These are phyloP conservation scores for Trematomus bernacchii DNA, from an alignment of 2,797 vertebrate species.

Conservation along the genomic window DNA sequence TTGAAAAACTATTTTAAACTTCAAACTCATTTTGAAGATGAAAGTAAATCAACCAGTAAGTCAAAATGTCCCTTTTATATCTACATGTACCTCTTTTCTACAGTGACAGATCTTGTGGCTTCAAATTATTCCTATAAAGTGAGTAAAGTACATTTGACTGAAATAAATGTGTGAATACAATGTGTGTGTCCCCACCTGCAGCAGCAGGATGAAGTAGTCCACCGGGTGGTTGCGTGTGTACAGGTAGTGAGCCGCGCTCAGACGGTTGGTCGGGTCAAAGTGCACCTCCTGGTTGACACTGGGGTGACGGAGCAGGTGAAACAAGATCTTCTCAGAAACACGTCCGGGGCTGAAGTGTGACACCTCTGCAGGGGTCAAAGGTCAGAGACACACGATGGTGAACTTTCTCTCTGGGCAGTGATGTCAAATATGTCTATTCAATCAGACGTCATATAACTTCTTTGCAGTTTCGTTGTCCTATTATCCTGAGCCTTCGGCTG, in stretches of 20 bases:
- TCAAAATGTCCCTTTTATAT: not conserved
- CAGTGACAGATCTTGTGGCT: no score
- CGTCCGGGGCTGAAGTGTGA: slow-evolving; percentile 91
- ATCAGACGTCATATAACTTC: not conserved
- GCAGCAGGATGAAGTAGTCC: slow-evolving; percentile 93
- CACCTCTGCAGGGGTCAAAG: slow-evolving; percentile 85
- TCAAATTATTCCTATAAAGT: no score
- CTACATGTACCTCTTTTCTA: no score
- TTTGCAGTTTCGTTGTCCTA: not conserved
- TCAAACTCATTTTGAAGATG: not conserved
- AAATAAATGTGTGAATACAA: no score
- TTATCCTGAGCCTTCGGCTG: no score
- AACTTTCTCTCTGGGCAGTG: not conserved
- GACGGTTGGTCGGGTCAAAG: slow-evolving; percentile 88
- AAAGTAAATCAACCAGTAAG: not conserved
- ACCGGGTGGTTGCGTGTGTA: slow-evolving; percentile 93
- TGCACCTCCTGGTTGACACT: slow-evolving; percentile 94
- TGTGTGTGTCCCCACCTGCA: slow-evolving; percentile 84
- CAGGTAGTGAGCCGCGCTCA: slow-evolving; percentile 89
- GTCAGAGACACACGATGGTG: not conserved
- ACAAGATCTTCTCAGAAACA: slow-evolving; percentile 91
- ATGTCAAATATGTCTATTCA: not conserved
- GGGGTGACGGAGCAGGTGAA: slow-evolving; percentile 92
- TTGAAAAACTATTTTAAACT: no score
- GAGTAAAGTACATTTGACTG: not conserved